phyloP scores from a whole-genome alignment of 2,888 invertebrate species.

The Mechanitis mazaeus region DNA sequence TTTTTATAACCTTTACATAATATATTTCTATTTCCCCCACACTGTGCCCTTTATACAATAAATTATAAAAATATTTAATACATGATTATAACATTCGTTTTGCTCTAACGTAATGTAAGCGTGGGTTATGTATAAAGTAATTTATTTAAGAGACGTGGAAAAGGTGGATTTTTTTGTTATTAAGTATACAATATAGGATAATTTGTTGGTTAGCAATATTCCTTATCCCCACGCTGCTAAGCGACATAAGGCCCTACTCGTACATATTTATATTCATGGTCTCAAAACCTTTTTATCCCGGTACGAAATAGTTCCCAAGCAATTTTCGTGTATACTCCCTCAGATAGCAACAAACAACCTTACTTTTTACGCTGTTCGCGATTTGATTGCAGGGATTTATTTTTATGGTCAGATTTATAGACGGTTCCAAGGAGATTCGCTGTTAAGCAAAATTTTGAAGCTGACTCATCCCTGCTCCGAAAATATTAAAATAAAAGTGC shows the following conservation, averaged over 20 bases:
- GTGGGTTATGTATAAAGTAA: not conserved
- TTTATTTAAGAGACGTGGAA: not conserved
- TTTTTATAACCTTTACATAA: slow-evolving; percentile 55
- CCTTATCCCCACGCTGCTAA: slow-evolving; percentile 38
- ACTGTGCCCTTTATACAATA: not conserved
- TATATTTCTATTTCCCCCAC: slow-evolving; percentile 2
- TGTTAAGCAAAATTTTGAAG: slow-evolving; percentile 34
- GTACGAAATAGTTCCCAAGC: slow-evolving; percentile 59
- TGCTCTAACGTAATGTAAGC: not conserved
- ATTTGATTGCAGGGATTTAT: slow-evolving; percentile 74
- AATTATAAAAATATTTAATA: not conserved
- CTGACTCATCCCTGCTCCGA: slow-evolving; percentile 22
- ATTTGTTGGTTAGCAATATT: slow-evolving; percentile 12
- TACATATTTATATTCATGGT: slow-evolving; percentile 67
- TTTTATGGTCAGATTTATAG: slow-evolving; percentile 74
- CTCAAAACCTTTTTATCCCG: slow-evolving; percentile 59
- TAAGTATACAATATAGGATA: slow-evolving; percentile 16
- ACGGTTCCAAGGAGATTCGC: slow-evolving; percentile 61
- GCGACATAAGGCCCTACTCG: slow-evolving; percentile 45
- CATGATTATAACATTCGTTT: not conserved
- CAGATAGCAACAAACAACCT: slow-evolving; percentile 69
- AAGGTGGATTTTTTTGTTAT: not conserved
- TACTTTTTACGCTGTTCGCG: slow-evolving; percentile 67
- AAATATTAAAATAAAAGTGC: slow-evolving; percentile 18
- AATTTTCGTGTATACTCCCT: slow-evolving; percentile 60